A percentile compares a stretch with the other conserved stretches of the same genome.
Evolutionary conservation across 2,797 vertebrate genomes (phyloP).

Genomic region (Champsocephalus gunnari): DNA sequence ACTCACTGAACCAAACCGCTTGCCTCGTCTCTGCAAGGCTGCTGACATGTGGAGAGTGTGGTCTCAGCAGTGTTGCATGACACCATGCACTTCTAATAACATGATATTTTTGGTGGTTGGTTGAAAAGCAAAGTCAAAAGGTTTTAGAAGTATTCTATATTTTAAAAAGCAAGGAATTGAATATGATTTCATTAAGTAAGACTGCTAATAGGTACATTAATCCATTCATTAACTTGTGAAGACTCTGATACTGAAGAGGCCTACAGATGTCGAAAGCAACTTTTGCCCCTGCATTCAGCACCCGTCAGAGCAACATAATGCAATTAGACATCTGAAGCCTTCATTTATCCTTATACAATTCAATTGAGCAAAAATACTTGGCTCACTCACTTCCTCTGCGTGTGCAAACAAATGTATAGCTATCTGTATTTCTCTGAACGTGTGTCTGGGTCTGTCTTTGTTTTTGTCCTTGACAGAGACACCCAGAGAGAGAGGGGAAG

Average conservation of each 20-base stretch:
- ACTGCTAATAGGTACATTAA: not conserved
- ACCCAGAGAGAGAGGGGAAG: slow-evolving; percentile 11
- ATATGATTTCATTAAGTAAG: too few species aligned
- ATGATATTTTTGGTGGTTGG: not conserved
- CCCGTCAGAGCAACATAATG: slow-evolving; percentile 32
- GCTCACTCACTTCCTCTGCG: slow-evolving; percentile 41
- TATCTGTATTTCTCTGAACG: slow-evolving; percentile 11
- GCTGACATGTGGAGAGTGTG: not conserved
- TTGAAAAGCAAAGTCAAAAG: not conserved
- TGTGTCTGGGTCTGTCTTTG: slow-evolving; percentile 36
- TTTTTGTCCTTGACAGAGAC: slow-evolving; percentile 38
- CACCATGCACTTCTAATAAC: not conserved
- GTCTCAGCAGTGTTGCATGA: not conserved
- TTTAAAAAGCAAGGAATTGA: not conserved
- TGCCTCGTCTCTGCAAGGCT: not conserved
- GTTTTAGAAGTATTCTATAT: not conserved
- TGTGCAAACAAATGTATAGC: slow-evolving; percentile 41
- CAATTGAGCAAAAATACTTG: slow-evolving; percentile 27
- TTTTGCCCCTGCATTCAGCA: not conserved
- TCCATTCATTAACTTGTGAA: slow-evolving; percentile 1
- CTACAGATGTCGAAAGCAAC: slow-evolving; percentile 24
- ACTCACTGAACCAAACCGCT: not conserved
- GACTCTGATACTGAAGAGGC: slow-evolving; percentile 5
- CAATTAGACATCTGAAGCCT: slow-evolving; percentile 46
- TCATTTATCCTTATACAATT: slow-evolving; percentile 45